Evolutionary conservation across 1,140 invertebrate species (phyloP), one percentile per base, ranked within the genome.

Genomic region (Diorhabda carinulata): DNA sequence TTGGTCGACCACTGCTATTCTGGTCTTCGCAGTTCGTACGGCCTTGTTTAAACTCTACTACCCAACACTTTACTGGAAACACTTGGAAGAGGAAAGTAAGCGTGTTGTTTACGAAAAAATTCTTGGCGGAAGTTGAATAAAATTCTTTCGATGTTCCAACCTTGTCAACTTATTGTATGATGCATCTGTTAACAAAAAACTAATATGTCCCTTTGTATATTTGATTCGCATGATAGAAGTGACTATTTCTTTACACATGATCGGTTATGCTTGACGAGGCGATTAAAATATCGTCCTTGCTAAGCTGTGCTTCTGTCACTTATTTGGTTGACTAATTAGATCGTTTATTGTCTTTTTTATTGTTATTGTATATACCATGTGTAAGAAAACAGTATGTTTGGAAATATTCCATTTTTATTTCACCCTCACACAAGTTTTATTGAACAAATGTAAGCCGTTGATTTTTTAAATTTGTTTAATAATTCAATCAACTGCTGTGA

Each of bases 381-480:
- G 58, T 60, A 10, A 5, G 57, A 57, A 9, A 9, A 25, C 25
- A 6, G 6, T 10, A 3, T 57, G 9, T 9, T 57, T 57, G 7
- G 6, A 10, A 57, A 57, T 7, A 25, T n/a, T n/a, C 9, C 2
- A 57, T 57, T 10, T 57, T n/a, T 5, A 57, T 4, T 57, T 57
- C 25, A 10, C 0, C n/a, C 56, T 8, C 3, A 57, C 8, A 57
- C 5, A 7, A 6, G n/a, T n/a, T 56, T 7, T 1, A 56, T 7
- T 7, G 1, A 56, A 56, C 6, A 56, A n/a, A 56, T 56, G 2
- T 56, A 56, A 6, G n/a, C 5, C 52, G 5, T 56, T 7, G n/a
- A 56, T 56, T 6, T n/a, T n/a, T 56, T 56, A n/a, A 56, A 56
- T 56, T 56, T 59, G 90, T 77, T 78, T 66, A 66, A 25, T 25